Percentiles rank a stretch among this genome's conserved stretches.
Evolutionary conservation across 2,888 invertebrate genomes (phyloP).

Genomic region (Pristionchus entomophagus): DNA sequence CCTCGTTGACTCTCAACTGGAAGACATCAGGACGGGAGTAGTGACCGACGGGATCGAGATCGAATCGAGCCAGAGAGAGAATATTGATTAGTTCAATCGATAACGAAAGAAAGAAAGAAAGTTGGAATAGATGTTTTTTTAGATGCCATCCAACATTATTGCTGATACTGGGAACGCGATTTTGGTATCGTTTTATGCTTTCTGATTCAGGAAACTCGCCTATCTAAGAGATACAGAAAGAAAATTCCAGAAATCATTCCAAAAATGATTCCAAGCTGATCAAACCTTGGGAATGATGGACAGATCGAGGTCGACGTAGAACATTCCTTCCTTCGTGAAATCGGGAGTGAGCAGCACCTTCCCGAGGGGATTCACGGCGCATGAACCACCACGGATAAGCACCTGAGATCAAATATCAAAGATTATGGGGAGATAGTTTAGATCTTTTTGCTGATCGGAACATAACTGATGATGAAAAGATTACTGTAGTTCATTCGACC

Average conservation of each 20-base stretch:
- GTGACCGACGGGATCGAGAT: slow-evolving; percentile 66
- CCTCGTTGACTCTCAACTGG: slow-evolving; percentile 61
- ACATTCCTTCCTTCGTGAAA: slow-evolving; percentile 53
- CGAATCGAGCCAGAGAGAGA: slow-evolving; percentile 55
- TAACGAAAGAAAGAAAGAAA: too few relatives aligned
- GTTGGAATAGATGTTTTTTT: too few relatives aligned
- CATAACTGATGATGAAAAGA: background rate
- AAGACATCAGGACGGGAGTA: slow-evolving; percentile 66
- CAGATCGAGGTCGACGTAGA: slow-evolving; percentile 58
- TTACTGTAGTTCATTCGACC: background rate
- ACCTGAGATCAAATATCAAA: slow-evolving; percentile 49
- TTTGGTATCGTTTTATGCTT: too few relatives aligned
- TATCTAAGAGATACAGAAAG: too few relatives aligned
- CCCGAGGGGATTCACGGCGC: slow-evolving; percentile 70
- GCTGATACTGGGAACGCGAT: too few relatives aligned
- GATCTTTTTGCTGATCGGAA: background rate
- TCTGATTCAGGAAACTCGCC: too few relatives aligned
- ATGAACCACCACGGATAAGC: slow-evolving; percentile 71
- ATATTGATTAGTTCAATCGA: background rate
- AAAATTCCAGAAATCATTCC: too few relatives aligned
- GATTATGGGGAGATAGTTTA: background rate
- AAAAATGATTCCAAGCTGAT: too few relatives aligned
- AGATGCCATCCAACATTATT: too few relatives aligned
- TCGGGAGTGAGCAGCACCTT: slow-evolving; percentile 68
- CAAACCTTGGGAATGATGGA: slow-evolving; percentile 52